Evolutionary conservation across 92 coral and sea anemone genomes (phyloP).

Genomic region (Epizoanthus ramosus): DNA sequence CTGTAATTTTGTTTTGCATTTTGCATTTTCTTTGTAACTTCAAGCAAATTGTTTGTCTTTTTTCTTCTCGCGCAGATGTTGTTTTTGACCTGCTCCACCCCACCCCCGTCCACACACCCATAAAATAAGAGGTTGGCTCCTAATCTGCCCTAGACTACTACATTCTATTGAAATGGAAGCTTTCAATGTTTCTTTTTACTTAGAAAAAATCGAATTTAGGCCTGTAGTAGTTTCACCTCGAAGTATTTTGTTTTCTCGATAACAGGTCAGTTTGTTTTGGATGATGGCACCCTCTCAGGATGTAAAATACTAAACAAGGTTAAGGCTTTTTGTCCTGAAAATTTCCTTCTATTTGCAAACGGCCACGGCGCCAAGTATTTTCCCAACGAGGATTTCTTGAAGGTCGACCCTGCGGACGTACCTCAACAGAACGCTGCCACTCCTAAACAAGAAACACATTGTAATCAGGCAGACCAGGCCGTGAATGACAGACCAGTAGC

Average conservation of each 20-base stretch:
- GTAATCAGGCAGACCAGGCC: neutral
- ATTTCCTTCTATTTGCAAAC: slow-evolving; percentile 22
- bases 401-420: neutral
- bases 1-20: too few relatives aligned
- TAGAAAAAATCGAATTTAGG: too few relatives aligned
- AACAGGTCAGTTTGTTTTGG: slow-evolving; percentile 24
- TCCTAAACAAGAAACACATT: neutral
- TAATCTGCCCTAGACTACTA: too few relatives aligned
- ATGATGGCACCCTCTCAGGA: neutral
- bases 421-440: neutral
- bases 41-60: too few relatives aligned
- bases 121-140: too few relatives aligned
- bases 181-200: too few relatives aligned
- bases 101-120: too few relatives aligned
- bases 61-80: too few relatives aligned
- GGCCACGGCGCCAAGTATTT: slow-evolving; percentile 12
- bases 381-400: neutral
- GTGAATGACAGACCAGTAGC: neutral
- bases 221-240: too few relatives aligned
- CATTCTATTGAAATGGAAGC: too few relatives aligned
- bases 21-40: too few relatives aligned
- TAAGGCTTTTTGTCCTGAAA: slow-evolving; percentile 18
- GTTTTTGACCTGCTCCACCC: too few relatives aligned
- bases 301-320: slow-evolving; percentile 6
- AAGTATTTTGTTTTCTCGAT: neutral